Base-by-base conservation (phyloP, 2,113 vertebrate species). In the Elachura formosa region DNA sequence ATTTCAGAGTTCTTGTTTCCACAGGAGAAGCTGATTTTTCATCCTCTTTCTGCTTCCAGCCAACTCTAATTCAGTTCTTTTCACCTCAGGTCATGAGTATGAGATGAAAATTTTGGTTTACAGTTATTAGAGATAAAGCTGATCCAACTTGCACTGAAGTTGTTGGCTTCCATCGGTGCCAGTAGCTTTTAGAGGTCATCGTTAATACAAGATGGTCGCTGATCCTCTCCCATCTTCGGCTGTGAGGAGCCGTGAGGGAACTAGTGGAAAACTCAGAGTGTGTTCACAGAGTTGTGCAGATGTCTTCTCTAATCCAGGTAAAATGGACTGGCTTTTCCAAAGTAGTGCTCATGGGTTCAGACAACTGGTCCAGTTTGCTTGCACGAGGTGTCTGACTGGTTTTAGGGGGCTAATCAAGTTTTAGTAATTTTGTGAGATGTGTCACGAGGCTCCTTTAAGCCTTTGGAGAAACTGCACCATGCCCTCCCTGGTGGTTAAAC, bases 11-110 rank as follows among this genome's bases (percentile, higher is more conserved):
- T 92, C 55, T 63, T 66, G 10, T 88, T 95, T 96, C 59, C 77
- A 94, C 45, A 78, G 61, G 25, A 93, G 76, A 76, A 74, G 68
- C 13, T 78, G 85, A 74, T 55, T 92, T 93, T 96, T 96, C 46
- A 51, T 90, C 59, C 24, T 77, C 28, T 71, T 66, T 73, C 43
- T 90, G 43, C 51, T 77, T 87, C 73, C 68, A 89, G 73, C 64
- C 84, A 95, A 23, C 14, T 67, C 41, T 91, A 61, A 72, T 8
- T 4, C 49, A 64, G 40, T 73, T 91, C 40, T 92, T 86, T 86
- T 86, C 86, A 95, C 64, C 89, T 75, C 14, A 78, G 61, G n/a
- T 89, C 23, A 1, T 59, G 82, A 81, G 59, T 52, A 24, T 29
- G 80, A 90, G 63, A 80, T 79, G 41, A 84, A 82, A 89, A 59